Base-by-base conservation (phyloP, 2,113 vertebrate species). In the Xiphophorus maculatus region DNA sequence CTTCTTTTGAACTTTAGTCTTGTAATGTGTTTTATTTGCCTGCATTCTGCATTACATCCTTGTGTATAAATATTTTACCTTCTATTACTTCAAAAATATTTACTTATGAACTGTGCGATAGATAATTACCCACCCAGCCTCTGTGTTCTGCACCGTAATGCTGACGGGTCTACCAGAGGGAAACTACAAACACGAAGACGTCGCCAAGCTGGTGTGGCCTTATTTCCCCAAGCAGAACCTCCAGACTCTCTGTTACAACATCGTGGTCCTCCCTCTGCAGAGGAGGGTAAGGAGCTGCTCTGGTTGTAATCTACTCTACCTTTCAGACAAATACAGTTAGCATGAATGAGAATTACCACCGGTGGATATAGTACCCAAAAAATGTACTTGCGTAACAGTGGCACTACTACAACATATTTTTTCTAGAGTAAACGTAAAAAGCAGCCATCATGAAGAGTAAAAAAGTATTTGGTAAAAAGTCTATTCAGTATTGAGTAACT, bases 161-260 rank as follows among this genome's bases (percentile, higher is more conserved):
- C 15, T 90, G 63, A 90, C 89, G 0, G 71, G 79, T 54, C 64
- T 90, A 14, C 87, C 89, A 0, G 37, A 62, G 7, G 71, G 32
- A 17, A 19, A 14, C n/a, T 88, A 84, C 81, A 70, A 0, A 0
- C 83, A 84, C 0, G 28, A 74, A 44, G 79, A 85, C 2, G 11
- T 90, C 0, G 5, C 69, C 0, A 22, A 1, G 28, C 42, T 84
- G 33, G 65, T 82, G 6, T 69, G 80, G 35, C 15, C 0, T 4
- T 71, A 73, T 44, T 15, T 88, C 10, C 19, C 71, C n/a, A 22
- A 63, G 1, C 48, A 27, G 29, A 54, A 35, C 9, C 68, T 79
- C 2, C 37, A 37, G 12, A 9, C 69, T 14, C 30, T 74, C 1
- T 72, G 76, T 74, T 82, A 85, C 76, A 80, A 69, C 0, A 17